Evolutionary conservation across 2,888 invertebrate genomes (phyloP).

Genomic region (Mechanitis mazaeus): DNA sequence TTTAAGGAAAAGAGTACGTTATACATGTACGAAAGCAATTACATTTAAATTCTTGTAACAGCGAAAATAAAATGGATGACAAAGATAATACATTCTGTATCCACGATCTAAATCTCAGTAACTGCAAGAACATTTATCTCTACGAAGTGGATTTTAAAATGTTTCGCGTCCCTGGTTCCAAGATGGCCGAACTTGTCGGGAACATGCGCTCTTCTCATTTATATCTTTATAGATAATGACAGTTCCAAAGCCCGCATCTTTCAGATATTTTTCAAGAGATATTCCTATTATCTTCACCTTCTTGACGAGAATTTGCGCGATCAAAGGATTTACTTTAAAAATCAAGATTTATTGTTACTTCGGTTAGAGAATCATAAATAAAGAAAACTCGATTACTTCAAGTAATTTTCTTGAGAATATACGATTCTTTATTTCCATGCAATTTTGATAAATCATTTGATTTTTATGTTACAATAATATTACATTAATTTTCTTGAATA

Average conservation of each 20-base stretch:
- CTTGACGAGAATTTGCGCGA: slow-evolving; percentile 11
- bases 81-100: slow-evolving; percentile 5
- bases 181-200: slow-evolving; percentile 17
- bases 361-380: slow-evolving; percentile 10
- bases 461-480: no score
- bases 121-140: slow-evolving; percentile 11
- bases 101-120: slow-evolving; percentile 5
- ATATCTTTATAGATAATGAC: slow-evolving; percentile 14
- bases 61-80: slow-evolving; percentile 5
- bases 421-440: background rate
- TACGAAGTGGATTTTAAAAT: slow-evolving; percentile 11
- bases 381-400: slow-evolving; percentile 7
- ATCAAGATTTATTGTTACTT: slow-evolving; percentile 17
- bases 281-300: slow-evolving; percentile 17
- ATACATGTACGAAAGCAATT: background rate
- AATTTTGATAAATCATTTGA: no score
- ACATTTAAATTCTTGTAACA: slow-evolving; percentile 5
- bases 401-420: slow-evolving; percentile 7
- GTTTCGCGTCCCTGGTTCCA: slow-evolving; percentile 14
- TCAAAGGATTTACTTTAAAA: slow-evolving; percentile 18
- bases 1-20: background rate
- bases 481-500: no score
- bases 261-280: slow-evolving; percentile 16
- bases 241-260: slow-evolving; percentile 12
- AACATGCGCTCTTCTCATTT: slow-evolving; percentile 18